Percentiles rank a stretch among this genome's conserved stretches.
Conservation (phyloP, 2,888 invertebrate species). For the Ormyrus pomaceus region DNA sequence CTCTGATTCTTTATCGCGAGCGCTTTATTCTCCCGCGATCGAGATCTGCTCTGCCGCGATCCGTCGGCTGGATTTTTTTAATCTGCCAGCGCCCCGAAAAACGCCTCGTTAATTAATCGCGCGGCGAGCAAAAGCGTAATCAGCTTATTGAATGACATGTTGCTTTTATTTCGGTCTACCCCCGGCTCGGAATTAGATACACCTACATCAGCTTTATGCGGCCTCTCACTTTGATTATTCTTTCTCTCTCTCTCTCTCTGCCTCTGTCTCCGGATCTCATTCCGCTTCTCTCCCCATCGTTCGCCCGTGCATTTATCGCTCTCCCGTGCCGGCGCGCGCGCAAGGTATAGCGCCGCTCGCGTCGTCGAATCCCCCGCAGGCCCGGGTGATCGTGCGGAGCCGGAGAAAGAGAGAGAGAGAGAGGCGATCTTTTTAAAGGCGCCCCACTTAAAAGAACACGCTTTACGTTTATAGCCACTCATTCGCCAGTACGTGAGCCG, state of each 20-base stretch:
- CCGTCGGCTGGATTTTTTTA: not conserved
- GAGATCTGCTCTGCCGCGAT: not conserved
- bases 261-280: not conserved
- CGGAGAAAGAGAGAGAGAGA: constrained; percentile 50
- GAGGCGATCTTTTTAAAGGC: constrained; percentile 74
- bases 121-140: no score
- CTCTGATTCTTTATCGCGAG: constrained; percentile 57
- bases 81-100: no score
- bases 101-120: no score
- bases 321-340: not conserved
- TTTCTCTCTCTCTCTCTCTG: no score
- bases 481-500: constrained; percentile 69
- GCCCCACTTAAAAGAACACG: constrained; percentile 75
- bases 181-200: no score
- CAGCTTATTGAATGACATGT: not conserved
- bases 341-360: not conserved
- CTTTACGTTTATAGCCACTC: constrained; percentile 75
- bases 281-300: not conserved
- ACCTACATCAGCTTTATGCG: no score
- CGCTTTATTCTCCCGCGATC: constrained; percentile 19
- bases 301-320: not conserved
- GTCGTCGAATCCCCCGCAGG: constrained; percentile 41
- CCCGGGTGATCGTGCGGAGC: constrained; percentile 39
- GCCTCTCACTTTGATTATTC: no score
- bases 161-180: not conserved